Percentiles rank a stretch among this genome's conserved stretches.
These are phyloP conservation scores for Polydrusus tereticollis DNA, from an alignment of 2,888 invertebrate genomes.

Conservation along the genomic window DNA sequence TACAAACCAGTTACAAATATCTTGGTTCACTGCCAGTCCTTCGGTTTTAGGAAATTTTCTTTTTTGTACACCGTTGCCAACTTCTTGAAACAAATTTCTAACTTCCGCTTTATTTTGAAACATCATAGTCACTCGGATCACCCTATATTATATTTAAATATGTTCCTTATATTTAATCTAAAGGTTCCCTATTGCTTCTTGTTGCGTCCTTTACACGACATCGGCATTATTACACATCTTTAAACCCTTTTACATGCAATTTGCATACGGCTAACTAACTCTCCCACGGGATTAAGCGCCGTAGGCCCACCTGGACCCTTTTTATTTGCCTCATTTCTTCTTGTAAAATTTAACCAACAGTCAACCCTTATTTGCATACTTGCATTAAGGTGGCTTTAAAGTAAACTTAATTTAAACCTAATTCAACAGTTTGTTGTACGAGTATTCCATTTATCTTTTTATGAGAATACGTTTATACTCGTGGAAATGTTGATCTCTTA, in stretches of 20 bases:
- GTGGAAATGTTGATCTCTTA: too few relatives aligned
- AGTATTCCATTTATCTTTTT: neutral
- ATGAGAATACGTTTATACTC: too few relatives aligned
- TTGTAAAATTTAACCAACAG: neutral
- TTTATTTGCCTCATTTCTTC: slow-evolving; percentile 1
- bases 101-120: too few relatives aligned
- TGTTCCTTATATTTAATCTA: neutral
- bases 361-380: slow-evolving; percentile 7
- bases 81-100: too few relatives aligned
- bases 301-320: slow-evolving; percentile 18
- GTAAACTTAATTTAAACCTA: neutral
- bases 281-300: slow-evolving; percentile 30
- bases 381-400: neutral
- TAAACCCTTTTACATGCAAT: slow-evolving; percentile 27
- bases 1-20: too few relatives aligned
- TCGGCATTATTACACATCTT: slow-evolving; percentile 28
- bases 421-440: neutral
- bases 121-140: too few relatives aligned
- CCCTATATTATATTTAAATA: too few relatives aligned
- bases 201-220: slow-evolving; percentile 5
- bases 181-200: neutral
- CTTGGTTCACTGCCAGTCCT: too few relatives aligned
- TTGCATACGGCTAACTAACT: slow-evolving; percentile 29
- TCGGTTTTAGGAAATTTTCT: too few relatives aligned
- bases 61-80: too few relatives aligned